phyloP scores from a whole-genome alignment of 2,797 vertebrate species.

The Clarias pachynema region DNA sequence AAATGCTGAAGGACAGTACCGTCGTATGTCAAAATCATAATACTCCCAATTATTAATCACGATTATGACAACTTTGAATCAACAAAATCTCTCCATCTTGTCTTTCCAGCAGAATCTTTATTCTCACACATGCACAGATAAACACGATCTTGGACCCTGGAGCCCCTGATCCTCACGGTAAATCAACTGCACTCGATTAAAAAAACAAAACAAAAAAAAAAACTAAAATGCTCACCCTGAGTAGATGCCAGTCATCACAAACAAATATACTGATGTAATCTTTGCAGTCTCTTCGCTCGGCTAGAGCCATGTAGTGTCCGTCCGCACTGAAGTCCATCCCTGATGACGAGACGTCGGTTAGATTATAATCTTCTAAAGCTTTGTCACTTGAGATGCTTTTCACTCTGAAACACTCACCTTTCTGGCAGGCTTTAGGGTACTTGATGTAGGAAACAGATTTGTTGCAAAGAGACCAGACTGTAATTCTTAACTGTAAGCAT shows the following conservation, averaged over 20 bases:
- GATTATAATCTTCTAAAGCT: not conserved
- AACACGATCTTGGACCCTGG: not conserved
- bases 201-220: not conserved
- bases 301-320: conserved; percentile 91
- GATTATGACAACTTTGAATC: not conserved
- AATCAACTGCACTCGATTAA: not conserved
- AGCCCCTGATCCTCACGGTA: not conserved
- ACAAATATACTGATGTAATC: conserved; percentile 95
- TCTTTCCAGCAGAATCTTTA: not conserved
- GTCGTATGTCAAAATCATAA: not conserved
- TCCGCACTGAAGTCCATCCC: conserved; percentile 90
- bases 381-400: not conserved
- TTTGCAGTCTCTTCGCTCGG: conserved; percentile 93
- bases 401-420: conserved; percentile 79
- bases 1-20: conserved; percentile 82
- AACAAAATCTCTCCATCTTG: not conserved
- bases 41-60: not conserved
- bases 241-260: conserved; percentile 94
- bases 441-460: conserved; percentile 99
- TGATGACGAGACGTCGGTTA: conserved; percentile 57
- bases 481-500: conserved; percentile 87
- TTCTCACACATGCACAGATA: not conserved
- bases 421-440: conserved; percentile 94
- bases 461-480: conserved; percentile 96
- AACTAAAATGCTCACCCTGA: conserved; percentile 79